Conservation (phyloP, 2,888 invertebrate species). For the Harmothoe impar region DNA sequence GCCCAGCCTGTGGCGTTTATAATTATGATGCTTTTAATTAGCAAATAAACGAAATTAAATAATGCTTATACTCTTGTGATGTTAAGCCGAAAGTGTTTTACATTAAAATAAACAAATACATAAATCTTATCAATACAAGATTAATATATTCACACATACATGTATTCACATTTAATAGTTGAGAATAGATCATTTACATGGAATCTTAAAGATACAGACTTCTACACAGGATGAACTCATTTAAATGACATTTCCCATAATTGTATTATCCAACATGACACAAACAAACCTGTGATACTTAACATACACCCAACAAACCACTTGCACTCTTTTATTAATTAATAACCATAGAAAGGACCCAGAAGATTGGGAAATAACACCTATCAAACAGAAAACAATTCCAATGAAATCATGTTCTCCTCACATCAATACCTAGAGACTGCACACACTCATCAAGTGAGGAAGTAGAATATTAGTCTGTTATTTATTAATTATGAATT, state of each 20-base stretch:
- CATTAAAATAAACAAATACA: neutral
- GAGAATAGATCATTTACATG: neutral
- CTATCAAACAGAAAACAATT: too few species aligned
- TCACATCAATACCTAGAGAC: too few species aligned
- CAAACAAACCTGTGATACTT: neutral
- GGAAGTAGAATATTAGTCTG: too few species aligned
- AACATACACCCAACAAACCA: too few species aligned
- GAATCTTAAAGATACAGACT: neutral
- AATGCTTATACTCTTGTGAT: neutral
- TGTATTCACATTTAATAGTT: neutral
- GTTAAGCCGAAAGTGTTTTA: neutral
- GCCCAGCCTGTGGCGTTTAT: neutral
- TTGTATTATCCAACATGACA: neutral
- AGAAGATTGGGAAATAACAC: too few species aligned
- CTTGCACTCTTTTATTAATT: too few species aligned
- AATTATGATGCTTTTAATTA: neutral
- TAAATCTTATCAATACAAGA: neutral
- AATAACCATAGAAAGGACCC: too few species aligned
- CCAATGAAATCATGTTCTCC: too few species aligned
- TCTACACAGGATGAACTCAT: neutral
- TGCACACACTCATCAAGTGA: too few species aligned
- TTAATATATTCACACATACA: neutral
- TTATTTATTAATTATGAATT: too few species aligned
- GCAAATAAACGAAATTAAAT: neutral
- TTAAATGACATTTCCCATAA: neutral